Percentiles rank a stretch among this genome's conserved stretches.
Conservation (phyloP, 2,888 invertebrate species). For the Cloeon dipterum region DNA sequence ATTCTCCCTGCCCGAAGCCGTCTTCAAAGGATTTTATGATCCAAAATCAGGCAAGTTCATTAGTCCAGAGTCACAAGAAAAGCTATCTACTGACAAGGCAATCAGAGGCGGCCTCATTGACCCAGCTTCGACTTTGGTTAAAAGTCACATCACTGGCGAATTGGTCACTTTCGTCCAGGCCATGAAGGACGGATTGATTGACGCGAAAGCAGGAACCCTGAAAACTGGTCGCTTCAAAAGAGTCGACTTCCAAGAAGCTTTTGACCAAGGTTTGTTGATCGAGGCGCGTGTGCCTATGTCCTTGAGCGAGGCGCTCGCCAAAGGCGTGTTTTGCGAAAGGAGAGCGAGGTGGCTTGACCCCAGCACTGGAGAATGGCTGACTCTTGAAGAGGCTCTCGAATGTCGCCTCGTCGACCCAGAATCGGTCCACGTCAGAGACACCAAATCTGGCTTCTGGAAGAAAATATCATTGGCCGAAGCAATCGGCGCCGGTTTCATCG, state of each 20-base stretch:
- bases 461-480: slow-evolving; percentile 59
- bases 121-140: slow-evolving; percentile 64
- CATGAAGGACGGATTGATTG: slow-evolving; percentile 49
- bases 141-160: slow-evolving; percentile 42
- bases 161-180: slow-evolving; percentile 65
- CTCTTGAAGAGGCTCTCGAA: slow-evolving; percentile 61
- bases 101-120: slow-evolving; percentile 67
- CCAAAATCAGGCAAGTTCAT: slow-evolving; percentile 60
- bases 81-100: slow-evolving; percentile 58
- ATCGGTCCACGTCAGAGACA: slow-evolving; percentile 61
- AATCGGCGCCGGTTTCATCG: slow-evolving; percentile 47
- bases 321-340: slow-evolving; percentile 53
- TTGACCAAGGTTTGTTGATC: slow-evolving; percentile 57
- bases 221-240: slow-evolving; percentile 19
- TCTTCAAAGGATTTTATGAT: slow-evolving; percentile 81
- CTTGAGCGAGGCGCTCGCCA: slow-evolving; percentile 56
- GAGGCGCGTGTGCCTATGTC: slow-evolving; percentile 64
- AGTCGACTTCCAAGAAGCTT: slow-evolving; percentile 62
- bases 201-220: slow-evolving; percentile 48
- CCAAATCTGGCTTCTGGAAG: slow-evolving; percentile 48
- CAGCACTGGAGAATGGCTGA: slow-evolving; percentile 49
- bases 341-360: slow-evolving; percentile 70
- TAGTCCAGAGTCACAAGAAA: slow-evolving; percentile 55
- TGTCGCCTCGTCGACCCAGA: slow-evolving; percentile 61
- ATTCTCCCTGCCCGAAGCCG: slow-evolving; percentile 66